Evolutionary conservation across 1,140 invertebrate genomes (phyloP).

Genomic region (Drosophila chauvacae): DNA sequence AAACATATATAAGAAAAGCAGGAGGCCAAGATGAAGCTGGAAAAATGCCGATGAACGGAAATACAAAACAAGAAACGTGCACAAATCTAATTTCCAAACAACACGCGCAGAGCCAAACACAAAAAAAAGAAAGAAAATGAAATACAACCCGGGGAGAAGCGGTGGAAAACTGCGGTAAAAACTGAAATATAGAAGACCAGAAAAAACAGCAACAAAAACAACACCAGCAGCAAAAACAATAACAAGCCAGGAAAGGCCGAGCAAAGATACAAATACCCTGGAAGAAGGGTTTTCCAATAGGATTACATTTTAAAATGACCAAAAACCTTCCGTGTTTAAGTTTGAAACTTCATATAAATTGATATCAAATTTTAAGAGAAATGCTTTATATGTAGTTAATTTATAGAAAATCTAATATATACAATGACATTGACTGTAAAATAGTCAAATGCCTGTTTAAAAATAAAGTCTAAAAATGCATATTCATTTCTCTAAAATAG

Average conservation of each 20-base stretch:
- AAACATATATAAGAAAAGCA: conserved; percentile 8
- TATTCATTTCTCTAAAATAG: too few relatives aligned
- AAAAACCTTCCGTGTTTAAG: neutral
- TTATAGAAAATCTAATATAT: too few relatives aligned
- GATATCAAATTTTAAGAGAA: neutral
- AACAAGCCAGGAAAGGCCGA: conserved; percentile 14
- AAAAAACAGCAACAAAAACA: neutral
- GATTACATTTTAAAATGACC: neutral
- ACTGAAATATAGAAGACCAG: conserved; percentile 26
- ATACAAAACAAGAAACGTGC: conserved; percentile 82
- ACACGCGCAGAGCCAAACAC: conserved; percentile 60
- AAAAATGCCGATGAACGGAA: conserved; percentile 78
- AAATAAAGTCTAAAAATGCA: too few relatives aligned
- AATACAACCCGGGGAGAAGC: conserved; percentile 2
- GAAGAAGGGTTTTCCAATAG: conserved; percentile 1
- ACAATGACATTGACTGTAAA: too few relatives aligned
- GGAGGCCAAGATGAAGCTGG: conserved; percentile 31
- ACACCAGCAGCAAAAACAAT: conserved; percentile 8
- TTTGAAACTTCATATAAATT: neutral
- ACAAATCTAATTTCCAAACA: conserved; percentile 82
- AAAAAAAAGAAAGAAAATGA: conserved; percentile 8
- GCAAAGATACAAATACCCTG: conserved; percentile 19
- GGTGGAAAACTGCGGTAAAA: conserved; percentile 20
- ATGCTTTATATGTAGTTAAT: neutral
- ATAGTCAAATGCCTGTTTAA: too few relatives aligned